phyloP scores from a whole-genome alignment of 1,140 invertebrate species.

The Cherax quadricarinatus region DNA sequence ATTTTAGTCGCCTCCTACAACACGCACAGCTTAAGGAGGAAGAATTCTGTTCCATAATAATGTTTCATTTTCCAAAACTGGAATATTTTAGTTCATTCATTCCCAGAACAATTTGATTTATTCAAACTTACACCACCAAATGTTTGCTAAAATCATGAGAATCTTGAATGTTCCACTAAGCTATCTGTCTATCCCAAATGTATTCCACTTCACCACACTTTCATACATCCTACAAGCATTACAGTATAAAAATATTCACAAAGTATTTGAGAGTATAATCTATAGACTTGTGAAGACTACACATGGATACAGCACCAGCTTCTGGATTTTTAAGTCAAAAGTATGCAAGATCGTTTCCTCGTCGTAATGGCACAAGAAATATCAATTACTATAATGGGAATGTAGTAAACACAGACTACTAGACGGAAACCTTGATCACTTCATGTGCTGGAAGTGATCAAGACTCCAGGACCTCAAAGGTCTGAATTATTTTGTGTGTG shows the following conservation, averaged over 20 bases:
- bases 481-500: too few relatives aligned
- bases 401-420: neutral
- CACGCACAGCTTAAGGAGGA: too few relatives aligned
- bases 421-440: too few relatives aligned
- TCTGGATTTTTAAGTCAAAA: neutral
- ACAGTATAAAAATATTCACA: constrained; percentile 13
- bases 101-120: neutral
- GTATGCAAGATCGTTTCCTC: too few relatives aligned
- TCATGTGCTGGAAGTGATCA: too few relatives aligned
- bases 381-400: neutral
- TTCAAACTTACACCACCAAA: too few relatives aligned
- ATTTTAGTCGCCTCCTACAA: too few relatives aligned
- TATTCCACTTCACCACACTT: neutral
- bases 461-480: too few relatives aligned
- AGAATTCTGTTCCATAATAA: too few relatives aligned
- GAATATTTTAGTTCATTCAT: neutral
- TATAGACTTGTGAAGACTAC: neutral
- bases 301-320: neutral
- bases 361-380: neutral
- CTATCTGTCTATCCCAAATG: neutral
- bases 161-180: neutral
- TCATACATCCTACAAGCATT: neutral
- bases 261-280: neutral
- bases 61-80: neutral
- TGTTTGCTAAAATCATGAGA: neutral